Base-by-base conservation (phyloP, 2,113 vertebrate genomes). In the Corythaeola cristata region DNA sequence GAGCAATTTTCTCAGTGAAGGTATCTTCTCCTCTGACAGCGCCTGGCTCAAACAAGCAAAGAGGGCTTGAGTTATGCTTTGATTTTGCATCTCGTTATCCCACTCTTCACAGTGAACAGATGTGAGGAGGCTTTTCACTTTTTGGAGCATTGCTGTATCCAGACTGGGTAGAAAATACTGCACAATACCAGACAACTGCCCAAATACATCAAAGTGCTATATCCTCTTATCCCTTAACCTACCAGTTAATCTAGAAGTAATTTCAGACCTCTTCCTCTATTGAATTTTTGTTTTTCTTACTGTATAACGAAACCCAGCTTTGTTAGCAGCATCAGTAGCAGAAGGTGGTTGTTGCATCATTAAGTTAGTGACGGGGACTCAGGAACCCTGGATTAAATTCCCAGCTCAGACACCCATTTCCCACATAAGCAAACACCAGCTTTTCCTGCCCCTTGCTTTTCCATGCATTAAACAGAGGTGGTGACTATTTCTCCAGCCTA, bases 81-180 rank as follows among this genome's bases (percentile, higher is more conserved):
- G 62, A 93, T 96, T 96, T 68, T 89, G 91, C 93, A 94, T 95
- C 81, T 96, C 15, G 22, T 96, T 96, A 95, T 96, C 84, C 74
- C 81, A 82, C 91, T 91, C 93, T 92, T 95, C 77, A 93, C 62
- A 93, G 77, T 3, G 62, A 95, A 87, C 94, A 97, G 94, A 78
- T 88, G 94, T 85, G 89, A 96, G 66, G 86, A 89, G 53, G 66
- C 87, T 91, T 91, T 96, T 73, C 49, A 53, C 49, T 89, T 95
- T 89, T 64, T 49, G 60, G 49, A 91, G 64, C 39, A 30, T 12
- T 52, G 69, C 77, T 82, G 49, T 33, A 77, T 39, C 35, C 69
- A 93, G 66, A 67, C 11, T 1, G 4, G 39, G 49, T 10, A 75
- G 66, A 96, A 96, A 93, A 96, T 21, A 44, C 68, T 49, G 52